A percentile compares a stretch with the other conserved stretches of the same genome.
phyloP scores from a whole-genome alignment of 2,888 invertebrate genomes.

The Sycophila texana region DNA sequence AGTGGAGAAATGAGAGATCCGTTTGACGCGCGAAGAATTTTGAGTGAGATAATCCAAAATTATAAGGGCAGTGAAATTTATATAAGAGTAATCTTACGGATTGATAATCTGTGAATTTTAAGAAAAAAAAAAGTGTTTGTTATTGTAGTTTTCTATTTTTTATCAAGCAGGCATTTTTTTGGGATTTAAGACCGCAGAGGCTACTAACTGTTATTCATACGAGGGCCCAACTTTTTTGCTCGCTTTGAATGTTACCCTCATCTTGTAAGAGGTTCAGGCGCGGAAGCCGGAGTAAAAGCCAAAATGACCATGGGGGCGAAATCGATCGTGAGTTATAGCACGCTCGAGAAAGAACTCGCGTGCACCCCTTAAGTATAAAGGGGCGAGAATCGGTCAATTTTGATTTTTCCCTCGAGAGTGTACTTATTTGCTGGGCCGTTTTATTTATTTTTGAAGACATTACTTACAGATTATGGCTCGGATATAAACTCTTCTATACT shows the following conservation, averaged over 20 bases:
- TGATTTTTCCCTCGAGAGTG: conserved; percentile 32
- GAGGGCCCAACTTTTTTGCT: conserved; percentile 27
- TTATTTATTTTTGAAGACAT: conserved; percentile 47
- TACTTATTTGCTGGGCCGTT: neutral
- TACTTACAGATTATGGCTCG: conserved; percentile 30
- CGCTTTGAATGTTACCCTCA: conserved; percentile 48
- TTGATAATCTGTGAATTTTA: neutral
- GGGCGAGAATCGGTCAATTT: conserved; percentile 45
- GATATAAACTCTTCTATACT: neutral
- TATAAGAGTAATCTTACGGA: no score
- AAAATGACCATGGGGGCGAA: conserved; percentile 54
- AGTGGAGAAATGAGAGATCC: no score
- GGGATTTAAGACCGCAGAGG: conserved; percentile 10
- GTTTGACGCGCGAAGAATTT: no score
- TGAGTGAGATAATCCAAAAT: no score
- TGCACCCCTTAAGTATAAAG: conserved; percentile 9
- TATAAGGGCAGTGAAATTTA: no score
- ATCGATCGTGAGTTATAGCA: conserved; percentile 56
- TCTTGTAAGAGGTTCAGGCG: neutral
- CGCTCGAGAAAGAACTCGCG: neutral
- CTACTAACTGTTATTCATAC: conserved; percentile 48
- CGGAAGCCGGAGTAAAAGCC: conserved; percentile 31
- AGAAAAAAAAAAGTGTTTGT: conserved; percentile 13
- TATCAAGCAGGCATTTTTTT: conserved; percentile 15
- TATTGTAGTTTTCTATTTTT: neutral